Base-by-base conservation (phyloP, 2,888 invertebrate species). In the Exocentrus adspersus region DNA sequence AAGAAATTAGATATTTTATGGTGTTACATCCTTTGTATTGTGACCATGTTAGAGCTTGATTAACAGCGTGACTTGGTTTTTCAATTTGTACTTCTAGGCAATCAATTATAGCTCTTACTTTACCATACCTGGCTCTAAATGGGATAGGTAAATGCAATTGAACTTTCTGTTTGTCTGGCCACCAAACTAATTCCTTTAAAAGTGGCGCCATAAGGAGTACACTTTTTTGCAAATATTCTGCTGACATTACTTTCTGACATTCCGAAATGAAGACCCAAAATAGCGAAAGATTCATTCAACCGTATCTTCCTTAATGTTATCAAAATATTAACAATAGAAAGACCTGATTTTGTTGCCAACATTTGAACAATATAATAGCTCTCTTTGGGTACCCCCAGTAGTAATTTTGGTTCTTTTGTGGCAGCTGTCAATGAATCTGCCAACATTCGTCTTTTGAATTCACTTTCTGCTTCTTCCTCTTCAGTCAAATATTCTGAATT, bases 41-140 rank as follows among this genome's bases (percentile, higher is more conserved):
- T 17, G 81, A 81, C 80, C 80, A 81, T 2, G 79, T 69, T 0
- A 79, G 19, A 21, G 78, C 48, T 69, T 80, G 79, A 46, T 77
- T 43, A 1, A 79, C 2, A 1, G 78, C 68, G 51, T 78, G 74
- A 7, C 70, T 66, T 14, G 80, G 79, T 64, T 79, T 81, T 69
- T 81, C 75, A 24, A 81, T 66, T 58, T 80, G 75, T 24, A 79
- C 79, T 62, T 81, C 79, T 6, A 81, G 62, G 45, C 80, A 81
- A 46, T 81, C 80, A 42, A 80, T 78, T 2, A 81, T 80, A 24
- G 75, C 76, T 43, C 37, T 71, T 0, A 77, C 73, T n/a, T 76
- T 68, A 41, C 37, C 14, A 60, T 68, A 76, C 37, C 65, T 58
- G 12, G 30, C 53, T 54, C 71, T 37, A 67, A 75, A 73, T 5